Base-by-base conservation (phyloP, 1,140 invertebrate genomes). In the Diachasmimorpha longicaudata region DNA sequence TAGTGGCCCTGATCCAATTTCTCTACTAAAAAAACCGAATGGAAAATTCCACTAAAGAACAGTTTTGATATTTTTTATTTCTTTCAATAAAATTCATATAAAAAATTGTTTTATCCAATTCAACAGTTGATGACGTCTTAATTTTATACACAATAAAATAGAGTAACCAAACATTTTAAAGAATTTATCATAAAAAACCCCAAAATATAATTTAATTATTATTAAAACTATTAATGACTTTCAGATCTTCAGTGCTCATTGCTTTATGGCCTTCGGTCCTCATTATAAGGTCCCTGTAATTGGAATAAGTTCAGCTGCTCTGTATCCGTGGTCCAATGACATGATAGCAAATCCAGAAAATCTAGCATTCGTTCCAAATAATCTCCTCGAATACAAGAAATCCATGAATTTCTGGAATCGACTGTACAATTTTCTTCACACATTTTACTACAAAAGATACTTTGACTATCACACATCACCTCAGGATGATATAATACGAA, bases 261-360 rank as follows among this genome's bases (percentile, higher is more conserved):
- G 91, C 79, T 91, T 89, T 71, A 81, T 88, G 11, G 91, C 91
- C 0, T 80, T 93, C 10, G 89, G 91, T 1, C 85, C 90, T 77
- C 85, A 89, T 42, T 90, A 91, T 70, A 89, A 91, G 21, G 87
- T 92, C 5, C 92, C 92, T 0, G 86, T 91, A 6, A 87, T 93
- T 6, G 91, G 91, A 0, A 80, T 92, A 0, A 89, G 91, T 66
- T 91, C 92, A 1, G 89, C 90, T 42, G 89, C 90, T 3, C 86
- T 91, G 0, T 89, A 93, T 73, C 92, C 92, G 0, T 93, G 92
- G 92, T 85, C 91, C 2, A 90, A 92, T 69, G 90, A 91, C 5
- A 88, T 91, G 74, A 86, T 93, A 25, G 92, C 89, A 0, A 93
- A 93, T 81, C 91, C 92, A 0, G 90, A 93, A 25, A 92, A 90